Conservation (phyloP, 2,888 invertebrate species). For the Nebria salina region DNA sequence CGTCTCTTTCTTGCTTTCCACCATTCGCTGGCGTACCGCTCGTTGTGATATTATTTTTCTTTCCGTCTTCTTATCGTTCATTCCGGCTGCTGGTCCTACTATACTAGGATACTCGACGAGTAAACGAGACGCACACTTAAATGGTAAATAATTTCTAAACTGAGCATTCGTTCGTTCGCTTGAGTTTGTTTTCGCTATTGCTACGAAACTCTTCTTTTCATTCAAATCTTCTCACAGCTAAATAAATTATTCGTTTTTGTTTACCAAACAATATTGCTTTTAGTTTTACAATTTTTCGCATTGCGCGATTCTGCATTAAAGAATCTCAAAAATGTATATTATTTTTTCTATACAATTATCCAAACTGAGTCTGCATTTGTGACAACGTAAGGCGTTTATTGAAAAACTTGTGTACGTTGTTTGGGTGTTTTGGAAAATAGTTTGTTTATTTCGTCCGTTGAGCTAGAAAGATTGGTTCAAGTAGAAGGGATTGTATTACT, state of each 20-base stretch:
- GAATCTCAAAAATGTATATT: too few relatives aligned
- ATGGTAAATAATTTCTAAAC: slow-evolving; percentile 43
- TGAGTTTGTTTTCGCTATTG: neutral
- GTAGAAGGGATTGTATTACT: too few relatives aligned
- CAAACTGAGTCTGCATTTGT: too few relatives aligned
- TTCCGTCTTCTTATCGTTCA: neutral
- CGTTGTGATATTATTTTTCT: slow-evolving; percentile 15
- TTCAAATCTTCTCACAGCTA: neutral
- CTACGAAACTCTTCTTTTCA: slow-evolving; percentile 2
- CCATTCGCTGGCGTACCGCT: slow-evolving; percentile 2
- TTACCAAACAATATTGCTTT: neutral
- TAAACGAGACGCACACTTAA: slow-evolving; percentile 38
- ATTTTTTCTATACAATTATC: too few relatives aligned
- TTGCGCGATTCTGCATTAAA: too few relatives aligned
- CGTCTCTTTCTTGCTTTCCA: slow-evolving; percentile 11
- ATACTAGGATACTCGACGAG: slow-evolving; percentile 17
- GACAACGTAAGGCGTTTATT: too few relatives aligned
- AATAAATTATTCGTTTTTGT: neutral
- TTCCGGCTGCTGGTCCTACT: neutral
- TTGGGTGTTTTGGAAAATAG: too few relatives aligned
- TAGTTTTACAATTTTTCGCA: neutral
- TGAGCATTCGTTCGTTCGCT: slow-evolving; percentile 28
- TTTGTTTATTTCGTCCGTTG: too few relatives aligned
- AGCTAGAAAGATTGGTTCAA: too few relatives aligned
- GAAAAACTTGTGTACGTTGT: too few relatives aligned